Evolutionary conservation across 1,140 invertebrate genomes (phyloP).

Genomic region (Philopotamus ludificatus): DNA sequence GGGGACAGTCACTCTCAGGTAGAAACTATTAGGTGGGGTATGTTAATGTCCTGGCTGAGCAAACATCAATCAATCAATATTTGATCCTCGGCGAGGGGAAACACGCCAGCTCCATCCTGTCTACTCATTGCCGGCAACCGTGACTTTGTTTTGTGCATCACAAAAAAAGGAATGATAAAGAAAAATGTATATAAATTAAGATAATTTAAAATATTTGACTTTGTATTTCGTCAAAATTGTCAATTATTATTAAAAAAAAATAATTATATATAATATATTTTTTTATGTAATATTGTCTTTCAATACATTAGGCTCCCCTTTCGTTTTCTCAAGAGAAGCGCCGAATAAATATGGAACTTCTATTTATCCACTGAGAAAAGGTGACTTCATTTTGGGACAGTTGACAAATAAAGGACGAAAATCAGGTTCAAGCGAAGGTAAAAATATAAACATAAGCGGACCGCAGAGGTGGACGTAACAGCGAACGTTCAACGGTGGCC

Average conservation of each 20-base stretch:
- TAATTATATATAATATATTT: no score
- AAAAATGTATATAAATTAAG: no score
- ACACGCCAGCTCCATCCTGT: neutral
- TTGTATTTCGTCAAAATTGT: no score
- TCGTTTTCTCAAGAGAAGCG: neutral
- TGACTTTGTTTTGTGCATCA: no score
- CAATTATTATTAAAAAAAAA: no score
- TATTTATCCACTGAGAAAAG: slow-evolving; percentile 35
- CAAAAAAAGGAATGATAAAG: no score
- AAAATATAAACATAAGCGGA: slow-evolving; percentile 18
- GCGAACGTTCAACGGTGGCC: no score
- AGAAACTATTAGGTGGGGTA: slow-evolving; percentile 39
- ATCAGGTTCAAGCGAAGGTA: slow-evolving; percentile 17
- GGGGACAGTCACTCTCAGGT: slow-evolving; percentile 22
- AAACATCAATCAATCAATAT: slow-evolving; percentile 43
- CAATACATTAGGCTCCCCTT: neutral
- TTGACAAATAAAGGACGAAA: slow-evolving; percentile 29
- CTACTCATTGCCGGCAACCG: no score
- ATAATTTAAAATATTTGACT: no score
- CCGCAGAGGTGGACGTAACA: neutral
- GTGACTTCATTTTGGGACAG: slow-evolving; percentile 36
- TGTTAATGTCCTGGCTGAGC: slow-evolving; percentile 39
- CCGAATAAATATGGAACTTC: slow-evolving; percentile 38
- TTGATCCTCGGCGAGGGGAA: slow-evolving; percentile 27
- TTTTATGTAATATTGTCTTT: neutral